Evolutionary conservation across 2,888 invertebrate genomes (phyloP).

Genomic region (Drosophila cracens): DNA sequence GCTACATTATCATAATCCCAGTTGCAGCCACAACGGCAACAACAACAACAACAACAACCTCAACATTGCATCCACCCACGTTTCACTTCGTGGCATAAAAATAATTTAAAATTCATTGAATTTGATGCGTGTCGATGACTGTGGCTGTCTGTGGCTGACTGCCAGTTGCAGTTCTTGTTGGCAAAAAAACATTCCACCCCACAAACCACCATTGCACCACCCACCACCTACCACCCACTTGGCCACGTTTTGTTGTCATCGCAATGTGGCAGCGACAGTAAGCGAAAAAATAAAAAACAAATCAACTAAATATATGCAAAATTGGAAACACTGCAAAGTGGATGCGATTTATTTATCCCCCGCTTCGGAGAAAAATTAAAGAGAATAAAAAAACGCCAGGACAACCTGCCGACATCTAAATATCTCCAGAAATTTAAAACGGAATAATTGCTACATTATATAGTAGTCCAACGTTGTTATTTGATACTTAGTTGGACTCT

Average conservation of each 20-base stretch:
- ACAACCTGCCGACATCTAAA: not conserved
- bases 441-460: not conserved
- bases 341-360: not conserved
- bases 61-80: conserved; percentile 8
- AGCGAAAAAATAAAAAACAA: not conserved
- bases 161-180: conserved; percentile 12
- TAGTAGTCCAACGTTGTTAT: not conserved
- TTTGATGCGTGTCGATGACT: conserved; percentile 57
- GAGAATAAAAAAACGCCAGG: not conserved
- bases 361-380: not conserved
- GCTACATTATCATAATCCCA: conserved; percentile 76
- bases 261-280: not conserved
- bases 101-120: conserved; percentile 77
- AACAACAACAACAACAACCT: conserved; percentile 16
- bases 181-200: conserved; percentile 2
- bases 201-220: not conserved
- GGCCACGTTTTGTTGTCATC: conserved; percentile 17
- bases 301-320: conserved; percentile 25
- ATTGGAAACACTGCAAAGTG: not conserved
- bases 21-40: conserved; percentile 41
- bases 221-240: not conserved
- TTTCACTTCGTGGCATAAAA: conserved; percentile 7
- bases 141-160: conserved; percentile 34
- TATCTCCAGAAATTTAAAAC: not conserved
- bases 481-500: not conserved